A percentile compares a stretch with the other conserved stretches of the same genome.
These are phyloP conservation scores for pig (Sus scrofa) DNA, from an alignment of 2,113 vertebrate genomes.

Conservation along the genomic window T2T-Sscrofa CM000819.6:37085501-37086000, in stretches of 20 bases:
- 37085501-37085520: constrained; percentile 18
- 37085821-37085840: too few relatives aligned
- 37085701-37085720: too few relatives aligned
- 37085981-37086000: background rate
- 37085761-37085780: too few relatives aligned
- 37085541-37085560: background rate
- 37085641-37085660: constrained; percentile 51
- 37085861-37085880: too few relatives aligned
- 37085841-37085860: too few relatives aligned
- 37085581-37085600: background rate
- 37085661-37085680: background rate
- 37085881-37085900: background rate
- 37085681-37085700: too few relatives aligned
- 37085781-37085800: too few relatives aligned
- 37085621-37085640: background rate
- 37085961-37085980: background rate
- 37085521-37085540: background rate
- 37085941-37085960: background rate
- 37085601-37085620: background rate
- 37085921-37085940: background rate
- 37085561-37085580: constrained; percentile 21
- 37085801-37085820: too few relatives aligned
- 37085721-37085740: too few relatives aligned
- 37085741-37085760: too few relatives aligned
- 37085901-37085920: background rate